A percentile compares a stretch with the other conserved stretches of the same genome.
phyloP scores from a whole-genome alignment of 1,140 invertebrate genomes.

The Pseudoatta argentina region DNA sequence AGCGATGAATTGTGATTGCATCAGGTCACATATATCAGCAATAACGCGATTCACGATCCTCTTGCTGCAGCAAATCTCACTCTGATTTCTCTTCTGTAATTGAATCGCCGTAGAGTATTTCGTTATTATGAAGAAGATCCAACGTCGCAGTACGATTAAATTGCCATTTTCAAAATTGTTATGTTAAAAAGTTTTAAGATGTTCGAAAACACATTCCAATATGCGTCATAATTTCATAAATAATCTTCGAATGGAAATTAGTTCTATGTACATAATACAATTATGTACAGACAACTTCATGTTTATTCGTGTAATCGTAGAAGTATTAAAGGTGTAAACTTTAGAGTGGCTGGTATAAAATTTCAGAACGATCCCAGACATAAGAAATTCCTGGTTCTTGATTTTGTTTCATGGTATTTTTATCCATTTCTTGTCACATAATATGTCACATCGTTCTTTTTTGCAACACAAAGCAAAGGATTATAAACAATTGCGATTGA shows the following conservation, averaged over 20 bases:
- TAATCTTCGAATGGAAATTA: too few relatives aligned
- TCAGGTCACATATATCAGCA: background rate
- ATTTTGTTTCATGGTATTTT: background rate
- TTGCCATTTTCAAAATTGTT: background rate
- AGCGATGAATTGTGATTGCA: background rate
- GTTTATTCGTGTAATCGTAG: background rate
- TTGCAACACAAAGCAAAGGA: background rate
- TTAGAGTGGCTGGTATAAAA: too few relatives aligned
- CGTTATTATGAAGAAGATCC: background rate
- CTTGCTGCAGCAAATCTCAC: background rate
- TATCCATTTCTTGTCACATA: background rate
- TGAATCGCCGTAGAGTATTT: background rate
- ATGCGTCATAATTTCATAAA: too few relatives aligned
- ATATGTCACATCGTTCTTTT: background rate
- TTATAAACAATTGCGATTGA: background rate
- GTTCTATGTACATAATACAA: background rate
- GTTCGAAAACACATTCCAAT: too few relatives aligned
- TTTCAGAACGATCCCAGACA: background rate
- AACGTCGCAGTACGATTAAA: background rate
- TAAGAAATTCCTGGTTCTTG: background rate
- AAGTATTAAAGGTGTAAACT: background rate
- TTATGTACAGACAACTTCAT: background rate
- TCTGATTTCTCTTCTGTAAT: background rate
- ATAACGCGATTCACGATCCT: background rate
- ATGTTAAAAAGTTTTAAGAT: too few relatives aligned